Evolutionary conservation across 2,888 invertebrate genomes (phyloP).

Genomic region (Aelia acuminata): DNA sequence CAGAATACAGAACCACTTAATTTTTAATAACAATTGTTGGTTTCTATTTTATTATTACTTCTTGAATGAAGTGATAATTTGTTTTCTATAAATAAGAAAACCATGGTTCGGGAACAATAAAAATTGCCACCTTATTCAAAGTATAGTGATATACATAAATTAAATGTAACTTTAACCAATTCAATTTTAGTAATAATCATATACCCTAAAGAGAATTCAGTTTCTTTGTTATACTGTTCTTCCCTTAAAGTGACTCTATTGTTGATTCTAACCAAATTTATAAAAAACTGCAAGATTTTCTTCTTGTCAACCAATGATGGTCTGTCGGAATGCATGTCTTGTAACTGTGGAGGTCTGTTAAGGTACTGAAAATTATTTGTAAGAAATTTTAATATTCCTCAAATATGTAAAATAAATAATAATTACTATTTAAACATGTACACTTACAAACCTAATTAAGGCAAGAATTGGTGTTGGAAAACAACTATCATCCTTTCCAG

Average conservation of each 20-base stretch:
- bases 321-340: background rate
- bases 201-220: constrained; percentile 22
- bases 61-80: no score
- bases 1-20: background rate
- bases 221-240: constrained; percentile 56
- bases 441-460: no score
- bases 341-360: background rate
- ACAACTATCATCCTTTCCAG: no score
- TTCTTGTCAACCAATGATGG: constrained; percentile 13
- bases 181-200: background rate
- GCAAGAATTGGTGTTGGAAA: no score
- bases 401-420: background rate
- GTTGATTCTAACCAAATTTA: constrained; percentile 53
- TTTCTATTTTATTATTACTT: background rate
- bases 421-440: no score
- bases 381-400: background rate
- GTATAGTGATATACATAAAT: no score
- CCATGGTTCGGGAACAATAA: background rate
- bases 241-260: constrained; percentile 58
- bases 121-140: no score
- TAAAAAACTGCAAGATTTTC: constrained; percentile 35
- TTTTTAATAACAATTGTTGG: background rate
- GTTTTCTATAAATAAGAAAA: background rate
- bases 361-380: constrained; percentile 28
- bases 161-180: no score